Evolutionary conservation across 2,797 vertebrate species (phyloP).

Genomic region (Danio aesculapii): DNA sequence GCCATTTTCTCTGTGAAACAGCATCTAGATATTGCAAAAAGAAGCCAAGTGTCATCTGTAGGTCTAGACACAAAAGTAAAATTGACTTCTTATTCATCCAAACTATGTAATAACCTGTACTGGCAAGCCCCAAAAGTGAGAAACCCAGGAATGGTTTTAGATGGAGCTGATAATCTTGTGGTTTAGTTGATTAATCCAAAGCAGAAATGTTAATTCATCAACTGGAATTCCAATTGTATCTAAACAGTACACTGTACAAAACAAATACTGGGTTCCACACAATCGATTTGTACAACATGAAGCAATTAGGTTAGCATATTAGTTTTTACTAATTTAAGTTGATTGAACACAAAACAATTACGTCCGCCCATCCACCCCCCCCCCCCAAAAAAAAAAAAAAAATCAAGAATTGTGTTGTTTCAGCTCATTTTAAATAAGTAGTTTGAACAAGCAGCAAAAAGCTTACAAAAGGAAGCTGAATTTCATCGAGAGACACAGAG

Average conservation of each 20-base stretch:
- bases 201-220: neutral
- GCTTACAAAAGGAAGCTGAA: too few relatives aligned
- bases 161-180: neutral
- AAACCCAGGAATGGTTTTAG: neutral
- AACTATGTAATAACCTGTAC: neutral
- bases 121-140: neutral
- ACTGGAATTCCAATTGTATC: neutral
- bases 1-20: neutral
- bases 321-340: too few relatives aligned
- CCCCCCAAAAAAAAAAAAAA: too few relatives aligned
- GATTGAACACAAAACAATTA: too few relatives aligned
- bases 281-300: too few relatives aligned
- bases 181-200: neutral
- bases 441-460: too few relatives aligned
- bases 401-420: too few relatives aligned
- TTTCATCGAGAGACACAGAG: too few relatives aligned
- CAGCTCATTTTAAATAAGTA: too few relatives aligned
- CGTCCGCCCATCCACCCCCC: too few relatives aligned
- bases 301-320: too few relatives aligned
- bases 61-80: neutral
- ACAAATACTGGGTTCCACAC: too few relatives aligned
- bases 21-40: neutral
- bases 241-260: neutral
- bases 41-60: neutral
- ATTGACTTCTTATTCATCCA: neutral